Evolutionary conservation across 2,797 vertebrate genomes (phyloP).

Genomic region (Poecilia wingei): DNA sequence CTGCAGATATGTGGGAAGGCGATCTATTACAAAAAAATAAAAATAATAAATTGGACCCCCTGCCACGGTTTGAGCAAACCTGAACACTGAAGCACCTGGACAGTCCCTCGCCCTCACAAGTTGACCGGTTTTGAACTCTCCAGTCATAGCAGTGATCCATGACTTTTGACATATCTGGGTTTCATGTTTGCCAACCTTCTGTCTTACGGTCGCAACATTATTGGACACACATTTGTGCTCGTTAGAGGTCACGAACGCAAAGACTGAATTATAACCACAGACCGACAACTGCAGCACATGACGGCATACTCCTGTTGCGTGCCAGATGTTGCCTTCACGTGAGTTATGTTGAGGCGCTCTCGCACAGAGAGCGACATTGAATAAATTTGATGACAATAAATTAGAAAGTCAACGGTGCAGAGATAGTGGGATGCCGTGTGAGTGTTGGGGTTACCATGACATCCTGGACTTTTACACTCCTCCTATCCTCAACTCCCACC

Average conservation of each 20-base stretch:
- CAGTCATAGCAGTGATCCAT: constrained; percentile 65
- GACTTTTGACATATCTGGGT: constrained; percentile 48
- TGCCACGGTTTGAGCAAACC: constrained; percentile 25
- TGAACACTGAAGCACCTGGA: constrained; percentile 42
- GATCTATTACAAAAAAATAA: constrained; percentile 58
- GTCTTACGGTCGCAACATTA: constrained; percentile 32
- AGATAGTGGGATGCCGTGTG: constrained; percentile 48
- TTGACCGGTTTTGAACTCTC: constrained; percentile 60
- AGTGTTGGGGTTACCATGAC: constrained; percentile 49
- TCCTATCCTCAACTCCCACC: constrained; percentile 33
- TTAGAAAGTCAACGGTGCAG: not conserved
- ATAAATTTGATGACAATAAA: not conserved
- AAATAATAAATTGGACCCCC: constrained; percentile 3
- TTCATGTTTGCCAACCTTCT: constrained; percentile 21
- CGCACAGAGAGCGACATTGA: not conserved
- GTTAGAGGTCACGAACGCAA: constrained; percentile 18
- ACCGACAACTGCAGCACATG: constrained; percentile 5
- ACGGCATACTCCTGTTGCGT: not conserved
- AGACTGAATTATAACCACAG: constrained; percentile 11
- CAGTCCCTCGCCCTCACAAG: constrained; percentile 44
- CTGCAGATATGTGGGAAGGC: constrained; percentile 5
- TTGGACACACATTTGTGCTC: constrained; percentile 32
- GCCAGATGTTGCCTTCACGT: not conserved
- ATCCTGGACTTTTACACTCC: constrained; percentile 10
- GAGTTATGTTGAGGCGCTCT: not conserved